Evolutionary conservation across 2,797 vertebrate species (phyloP).

Genomic region (Enteromius mattozi): DNA sequence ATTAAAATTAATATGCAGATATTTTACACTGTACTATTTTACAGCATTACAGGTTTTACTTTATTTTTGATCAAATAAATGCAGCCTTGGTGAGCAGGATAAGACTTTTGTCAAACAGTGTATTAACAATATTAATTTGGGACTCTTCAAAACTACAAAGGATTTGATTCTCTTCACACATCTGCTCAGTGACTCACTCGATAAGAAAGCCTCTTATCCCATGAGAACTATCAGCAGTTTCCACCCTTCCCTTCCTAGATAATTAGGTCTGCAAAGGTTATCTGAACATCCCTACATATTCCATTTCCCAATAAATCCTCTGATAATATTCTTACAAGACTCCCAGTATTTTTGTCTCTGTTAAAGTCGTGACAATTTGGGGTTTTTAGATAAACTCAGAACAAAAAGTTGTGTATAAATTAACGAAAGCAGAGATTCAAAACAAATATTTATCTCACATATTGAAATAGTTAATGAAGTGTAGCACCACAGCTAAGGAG

Average conservation of each 20-base stretch:
- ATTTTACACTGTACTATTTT: not conserved
- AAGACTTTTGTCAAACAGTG: not conserved
- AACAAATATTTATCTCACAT: not conserved
- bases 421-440: not conserved
- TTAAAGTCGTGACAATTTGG: not conserved
- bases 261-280: slow-evolving; percentile 44
- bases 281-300: slow-evolving; percentile 13
- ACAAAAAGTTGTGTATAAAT: not conserved
- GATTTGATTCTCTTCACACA: slow-evolving; percentile 31
- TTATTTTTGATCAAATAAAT: not conserved
- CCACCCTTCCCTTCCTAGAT: slow-evolving; percentile 40
- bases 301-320: not conserved
- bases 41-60: not conserved
- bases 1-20: no score
- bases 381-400: not conserved
- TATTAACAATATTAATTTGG: not conserved
- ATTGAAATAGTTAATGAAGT: not conserved
- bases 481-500: slow-evolving; percentile 4
- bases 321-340: not conserved
- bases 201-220: slow-evolving; percentile 65
- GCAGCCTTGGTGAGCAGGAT: not conserved
- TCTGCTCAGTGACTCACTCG: slow-evolving; percentile 56
- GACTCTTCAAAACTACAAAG: not conserved
- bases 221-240: slow-evolving; percentile 64
- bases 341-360: not conserved